Percentiles rank a stretch among this genome's conserved stretches.
These are phyloP conservation scores for Coendou prehensilis DNA, from an alignment of 2,797 vertebrate species.

Conservation along the genomic window DNA sequence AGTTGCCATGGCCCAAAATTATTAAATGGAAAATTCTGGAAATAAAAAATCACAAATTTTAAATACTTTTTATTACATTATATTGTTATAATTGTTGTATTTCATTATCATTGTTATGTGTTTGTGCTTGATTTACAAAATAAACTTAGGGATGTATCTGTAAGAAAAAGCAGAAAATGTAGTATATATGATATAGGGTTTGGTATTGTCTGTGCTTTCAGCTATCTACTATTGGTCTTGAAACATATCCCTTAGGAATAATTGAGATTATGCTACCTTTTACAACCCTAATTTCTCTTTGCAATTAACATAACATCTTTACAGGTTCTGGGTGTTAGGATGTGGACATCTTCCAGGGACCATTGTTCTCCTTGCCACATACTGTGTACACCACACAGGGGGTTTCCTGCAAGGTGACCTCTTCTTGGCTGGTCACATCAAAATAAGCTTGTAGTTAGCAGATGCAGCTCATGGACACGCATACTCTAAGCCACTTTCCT, in stretches of 20 bases:
- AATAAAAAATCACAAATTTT: neutral
- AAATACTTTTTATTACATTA: neutral
- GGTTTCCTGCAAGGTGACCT: neutral
- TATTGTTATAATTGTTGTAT: neutral
- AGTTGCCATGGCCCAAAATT: neutral
- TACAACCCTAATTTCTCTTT: neutral
- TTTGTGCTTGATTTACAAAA: neutral
- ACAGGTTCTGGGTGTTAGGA: neutral
- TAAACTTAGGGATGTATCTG: neutral
- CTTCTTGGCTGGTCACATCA: neutral
- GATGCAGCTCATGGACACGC: neutral
- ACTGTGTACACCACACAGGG: neutral
- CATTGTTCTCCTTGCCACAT: neutral
- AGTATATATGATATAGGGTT: neutral
- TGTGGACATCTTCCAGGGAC: neutral
- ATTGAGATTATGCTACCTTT: neutral
- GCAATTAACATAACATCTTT: neutral
- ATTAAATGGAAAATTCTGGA: neutral
- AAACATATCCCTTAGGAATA: neutral
- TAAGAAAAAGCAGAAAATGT: neutral
- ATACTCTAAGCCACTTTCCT: neutral
- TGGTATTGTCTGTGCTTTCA: neutral
- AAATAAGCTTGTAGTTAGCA: neutral
- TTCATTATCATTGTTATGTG: neutral
- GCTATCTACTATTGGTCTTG: too few species aligned